phyloP scores from a whole-genome alignment of 2,888 invertebrate species.

The Smittia aterrima region DNA sequence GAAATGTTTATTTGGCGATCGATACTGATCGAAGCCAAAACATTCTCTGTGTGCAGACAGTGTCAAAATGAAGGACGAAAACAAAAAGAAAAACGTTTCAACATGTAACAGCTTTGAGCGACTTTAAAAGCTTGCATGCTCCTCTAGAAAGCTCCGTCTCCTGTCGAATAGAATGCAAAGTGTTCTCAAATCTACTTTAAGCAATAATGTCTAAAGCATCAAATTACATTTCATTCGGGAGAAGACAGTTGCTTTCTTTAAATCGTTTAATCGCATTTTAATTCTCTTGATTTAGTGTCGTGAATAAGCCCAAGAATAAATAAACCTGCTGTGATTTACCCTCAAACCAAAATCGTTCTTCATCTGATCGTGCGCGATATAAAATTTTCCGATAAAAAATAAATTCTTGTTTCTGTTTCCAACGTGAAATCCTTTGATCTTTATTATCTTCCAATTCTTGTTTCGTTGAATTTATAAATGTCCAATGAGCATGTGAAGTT shows the following conservation, averaged over 20 bases:
- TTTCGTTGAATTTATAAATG: not conserved
- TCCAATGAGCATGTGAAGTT: not conserved
- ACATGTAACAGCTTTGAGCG: not conserved
- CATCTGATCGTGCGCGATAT: not conserved
- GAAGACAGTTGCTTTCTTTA: not conserved
- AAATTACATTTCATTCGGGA: too few relatives aligned
- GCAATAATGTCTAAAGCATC: too few relatives aligned
- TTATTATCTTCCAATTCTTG: not conserved
- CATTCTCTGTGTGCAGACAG: not conserved
- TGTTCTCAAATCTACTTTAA: too few relatives aligned
- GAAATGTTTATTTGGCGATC: not conserved
- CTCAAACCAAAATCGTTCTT: not conserved
- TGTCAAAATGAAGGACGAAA: not conserved
- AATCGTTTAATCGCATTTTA: not conserved
- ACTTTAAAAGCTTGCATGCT: slow-evolving; percentile 4
- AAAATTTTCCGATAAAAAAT: not conserved
- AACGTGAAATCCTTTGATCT: not conserved
- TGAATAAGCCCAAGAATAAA: slow-evolving; percentile 4
- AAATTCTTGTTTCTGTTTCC: not conserved
- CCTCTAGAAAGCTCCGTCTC: not conserved
- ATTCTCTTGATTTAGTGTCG: not conserved
- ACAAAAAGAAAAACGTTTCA: not conserved
- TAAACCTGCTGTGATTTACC: not conserved
- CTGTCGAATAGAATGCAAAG: too few relatives aligned
- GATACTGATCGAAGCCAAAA: not conserved